A percentile compares a stretch with the other conserved stretches of the same genome.
These are phyloP conservation scores for Melieria crassipennis DNA, from an alignment of 2,888 invertebrate species.

Conservation along the genomic window DNA sequence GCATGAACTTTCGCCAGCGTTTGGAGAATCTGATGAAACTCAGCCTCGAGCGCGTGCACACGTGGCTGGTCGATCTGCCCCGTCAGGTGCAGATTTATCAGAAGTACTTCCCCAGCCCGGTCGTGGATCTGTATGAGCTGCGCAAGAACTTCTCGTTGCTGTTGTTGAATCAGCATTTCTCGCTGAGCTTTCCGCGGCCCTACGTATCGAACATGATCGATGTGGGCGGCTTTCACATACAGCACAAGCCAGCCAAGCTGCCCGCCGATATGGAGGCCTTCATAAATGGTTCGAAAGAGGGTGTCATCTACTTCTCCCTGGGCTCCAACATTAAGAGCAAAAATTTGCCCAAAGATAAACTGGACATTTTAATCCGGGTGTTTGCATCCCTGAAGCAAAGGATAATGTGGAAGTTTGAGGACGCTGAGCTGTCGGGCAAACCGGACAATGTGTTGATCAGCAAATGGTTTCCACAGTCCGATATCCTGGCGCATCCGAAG, in stretches of 20 bases:
- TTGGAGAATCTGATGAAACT: conserved; percentile 48
- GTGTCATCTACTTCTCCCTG: conserved; percentile 64
- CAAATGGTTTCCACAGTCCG: conserved; percentile 63
- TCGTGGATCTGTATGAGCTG: conserved; percentile 38
- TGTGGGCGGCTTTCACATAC: conserved; percentile 53
- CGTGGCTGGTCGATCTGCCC: conserved; percentile 46
- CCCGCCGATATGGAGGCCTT: conserved; percentile 54
- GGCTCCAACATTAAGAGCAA: conserved; percentile 55
- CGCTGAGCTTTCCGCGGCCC: conserved; percentile 48
- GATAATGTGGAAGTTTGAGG: conserved; percentile 62
- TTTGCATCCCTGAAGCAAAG: conserved; percentile 29
- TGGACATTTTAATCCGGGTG: conserved; percentile 30
- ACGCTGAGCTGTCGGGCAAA: conserved; percentile 47
- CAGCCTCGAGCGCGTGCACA: conserved; percentile 39
- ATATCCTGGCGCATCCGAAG: conserved; percentile 63
- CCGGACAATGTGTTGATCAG: conserved; percentile 50
- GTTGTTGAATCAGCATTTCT: conserved; percentile 51
- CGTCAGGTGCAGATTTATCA: conserved; percentile 43
- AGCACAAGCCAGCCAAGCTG: conserved; percentile 43
- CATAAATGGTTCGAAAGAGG: conserved; percentile 59
- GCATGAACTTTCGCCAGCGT: conserved; percentile 56
- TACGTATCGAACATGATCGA: conserved; percentile 55
- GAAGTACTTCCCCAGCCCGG: conserved; percentile 44
- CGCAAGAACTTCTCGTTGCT: conserved; percentile 47
- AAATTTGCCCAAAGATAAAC: conserved; percentile 43